Evolutionary conservation across 2,797 vertebrate species (phyloP).

Genomic region (Phrynocephalus guinanensis): DNA sequence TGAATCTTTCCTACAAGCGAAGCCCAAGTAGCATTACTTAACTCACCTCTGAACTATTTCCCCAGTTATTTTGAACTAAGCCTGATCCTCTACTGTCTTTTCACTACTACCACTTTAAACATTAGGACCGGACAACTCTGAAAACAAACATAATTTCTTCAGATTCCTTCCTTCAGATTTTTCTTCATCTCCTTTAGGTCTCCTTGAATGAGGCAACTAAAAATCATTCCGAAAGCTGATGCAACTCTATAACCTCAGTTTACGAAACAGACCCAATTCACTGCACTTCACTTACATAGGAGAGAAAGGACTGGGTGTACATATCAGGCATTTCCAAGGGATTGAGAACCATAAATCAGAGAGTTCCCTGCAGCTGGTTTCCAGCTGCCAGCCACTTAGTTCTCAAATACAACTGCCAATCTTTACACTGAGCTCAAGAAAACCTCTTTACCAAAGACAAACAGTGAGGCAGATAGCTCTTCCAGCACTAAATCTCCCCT

Average conservation of each 20-base stretch:
- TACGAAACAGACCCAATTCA: constrained; percentile 16
- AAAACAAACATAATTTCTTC: constrained; percentile 15
- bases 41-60: constrained; percentile 16
- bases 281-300: fast-evolving
- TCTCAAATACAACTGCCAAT: constrained; percentile 46
- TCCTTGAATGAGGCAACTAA: fast-evolving
- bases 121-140: not conserved
- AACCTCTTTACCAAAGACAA: constrained; percentile 59
- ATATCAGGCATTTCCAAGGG: constrained; percentile 43
- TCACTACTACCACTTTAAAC: not conserved
- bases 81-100: not conserved
- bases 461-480: constrained; percentile 62
- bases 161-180: fast-evolving
- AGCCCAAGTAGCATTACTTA: not conserved
- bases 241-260: not conserved
- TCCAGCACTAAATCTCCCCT: constrained; percentile 67
- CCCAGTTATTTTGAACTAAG: not conserved
- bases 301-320: not conserved
- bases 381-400: constrained; percentile 56
- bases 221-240: constrained; percentile 26
- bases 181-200: not conserved
- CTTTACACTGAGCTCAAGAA: constrained; percentile 56
- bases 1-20: not conserved
- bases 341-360: fast-evolving
- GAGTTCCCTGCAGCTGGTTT: constrained; percentile 42